Evolutionary conservation across 2,797 vertebrate genomes (phyloP), one percentile per base, ranked within the genome.

Genomic region (Acanthurus tractus): DNA sequence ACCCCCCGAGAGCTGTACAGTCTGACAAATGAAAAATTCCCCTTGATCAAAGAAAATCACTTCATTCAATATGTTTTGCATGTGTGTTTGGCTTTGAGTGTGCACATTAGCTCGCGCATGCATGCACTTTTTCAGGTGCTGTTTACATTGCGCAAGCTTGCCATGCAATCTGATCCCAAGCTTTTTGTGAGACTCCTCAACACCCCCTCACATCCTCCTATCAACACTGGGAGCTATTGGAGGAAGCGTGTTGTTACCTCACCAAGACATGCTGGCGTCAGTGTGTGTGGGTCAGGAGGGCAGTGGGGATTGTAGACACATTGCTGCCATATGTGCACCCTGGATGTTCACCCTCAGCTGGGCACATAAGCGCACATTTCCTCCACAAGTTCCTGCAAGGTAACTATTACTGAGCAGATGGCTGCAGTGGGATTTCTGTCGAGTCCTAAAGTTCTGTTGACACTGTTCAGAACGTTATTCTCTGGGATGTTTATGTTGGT

Each of bases 211-310:
- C 81, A 89, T 72, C 53, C 69, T 86, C 88, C 91, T 89, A 87
- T 92, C 87, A 88, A 75, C 87, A 78, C 89, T 46, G 53, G 81
- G 78, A 83, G 84, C 89, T 85, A 89, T 88, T 83, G 88, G 89
- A 93, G 92, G 92, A 94, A 93, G 90, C 83, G 57, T 69, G 87
- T 80, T 84, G 89, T 94, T 95, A 93, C 93, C 91, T 92, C 92
- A 91, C 89, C 77, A 94, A 93, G 94, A 95, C 93, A 91, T 78
- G 83, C 86, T 93, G 94, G 94, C 93, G 87, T 94, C 91, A 86
- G 89, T 87, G 87, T 76, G 76, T 87, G 82, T 66, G 82, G 86
- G 94, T 93, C 88, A 89, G 75, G 65, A 89, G 90, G 86, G 68
- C 87, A 74, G 67, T 8, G 29, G 54, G 67, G 78, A 70, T 45